Conservation (phyloP, 2,113 vertebrate genomes). For the Centrocercus urophasianus region DNA sequence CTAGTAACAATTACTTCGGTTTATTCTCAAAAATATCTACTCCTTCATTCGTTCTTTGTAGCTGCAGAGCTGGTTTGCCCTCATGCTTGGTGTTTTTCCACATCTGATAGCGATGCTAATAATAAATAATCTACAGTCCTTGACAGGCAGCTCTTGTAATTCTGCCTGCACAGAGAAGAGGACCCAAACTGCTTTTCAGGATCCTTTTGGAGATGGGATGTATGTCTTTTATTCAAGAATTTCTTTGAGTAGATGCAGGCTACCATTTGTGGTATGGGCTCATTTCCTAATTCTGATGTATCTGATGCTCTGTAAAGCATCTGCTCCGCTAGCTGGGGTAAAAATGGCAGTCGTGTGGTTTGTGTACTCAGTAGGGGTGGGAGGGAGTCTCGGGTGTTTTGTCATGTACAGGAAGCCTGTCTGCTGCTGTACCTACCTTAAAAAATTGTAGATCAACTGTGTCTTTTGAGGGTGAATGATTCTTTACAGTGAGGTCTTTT, state of each 20-base stretch:
- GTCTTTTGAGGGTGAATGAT: not conserved
- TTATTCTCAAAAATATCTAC: not conserved
- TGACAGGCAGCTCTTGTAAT: not conserved
- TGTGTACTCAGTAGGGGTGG: not conserved
- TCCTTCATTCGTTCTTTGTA: not conserved
- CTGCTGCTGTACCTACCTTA: not conserved
- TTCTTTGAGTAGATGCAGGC: not conserved
- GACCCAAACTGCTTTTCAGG: not conserved
- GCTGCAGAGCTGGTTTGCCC: not conserved
- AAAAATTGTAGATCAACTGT: not conserved
- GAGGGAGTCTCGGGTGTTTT: not conserved
- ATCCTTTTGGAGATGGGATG: not conserved
- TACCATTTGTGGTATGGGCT: not conserved
- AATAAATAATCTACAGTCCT: not conserved
- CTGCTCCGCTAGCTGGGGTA: not conserved
- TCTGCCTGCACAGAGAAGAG: not conserved
- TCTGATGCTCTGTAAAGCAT: not conserved
- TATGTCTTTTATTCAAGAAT: not conserved
- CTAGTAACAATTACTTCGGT: not conserved
- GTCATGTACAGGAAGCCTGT: not conserved
- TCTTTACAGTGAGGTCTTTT: not conserved
- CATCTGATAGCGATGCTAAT: not conserved
- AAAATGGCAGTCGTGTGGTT: not conserved
- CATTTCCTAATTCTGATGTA: not conserved
- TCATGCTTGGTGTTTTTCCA: not conserved